These are phyloP conservation scores for Mesorhabditis spiculigera DNA, from an alignment of 2,888 invertebrate genomes.

Conservation along the genomic window DNA sequence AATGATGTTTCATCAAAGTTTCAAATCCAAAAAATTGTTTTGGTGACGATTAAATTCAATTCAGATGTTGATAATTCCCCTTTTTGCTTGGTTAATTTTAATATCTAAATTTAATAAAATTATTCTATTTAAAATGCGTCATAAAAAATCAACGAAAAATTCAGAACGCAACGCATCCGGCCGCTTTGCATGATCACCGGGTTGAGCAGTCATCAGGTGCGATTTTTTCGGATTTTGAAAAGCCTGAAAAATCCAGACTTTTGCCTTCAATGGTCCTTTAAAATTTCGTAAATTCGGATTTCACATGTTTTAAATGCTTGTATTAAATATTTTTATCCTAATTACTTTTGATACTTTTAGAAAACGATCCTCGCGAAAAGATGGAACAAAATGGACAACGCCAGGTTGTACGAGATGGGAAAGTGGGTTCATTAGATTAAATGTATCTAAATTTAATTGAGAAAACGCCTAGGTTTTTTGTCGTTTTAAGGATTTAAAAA, in stretches of 20 bases:
- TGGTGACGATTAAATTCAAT: no score
- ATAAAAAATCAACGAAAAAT: not conserved
- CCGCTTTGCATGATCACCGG: slow-evolving; percentile 5
- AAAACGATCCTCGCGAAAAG: not conserved
- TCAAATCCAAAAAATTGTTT: no score
- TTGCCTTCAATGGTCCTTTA: not conserved
- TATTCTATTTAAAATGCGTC: not conserved
- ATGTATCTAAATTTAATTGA: no score
- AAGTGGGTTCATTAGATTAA: not conserved
- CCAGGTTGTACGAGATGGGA: not conserved
- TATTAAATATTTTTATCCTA: not conserved
- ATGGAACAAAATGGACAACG: slow-evolving; percentile 1
- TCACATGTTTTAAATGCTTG: not conserved
- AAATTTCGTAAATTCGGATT: not conserved
- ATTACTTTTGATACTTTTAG: not conserved
- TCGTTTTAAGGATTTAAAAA: no score
- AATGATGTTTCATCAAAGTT: no score
- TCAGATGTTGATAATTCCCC: no score
- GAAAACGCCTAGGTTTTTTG: no score
- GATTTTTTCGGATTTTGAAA: not conserved
- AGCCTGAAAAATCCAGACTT: no score
- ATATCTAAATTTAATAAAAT: no score
- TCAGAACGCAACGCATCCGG: slow-evolving; percentile 1
- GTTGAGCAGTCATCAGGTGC: not conserved
- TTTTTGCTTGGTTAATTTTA: no score